These are phyloP conservation scores for Pagetopsis macropterus DNA, from an alignment of 2,797 vertebrate species.

Conservation along the genomic window DNA sequence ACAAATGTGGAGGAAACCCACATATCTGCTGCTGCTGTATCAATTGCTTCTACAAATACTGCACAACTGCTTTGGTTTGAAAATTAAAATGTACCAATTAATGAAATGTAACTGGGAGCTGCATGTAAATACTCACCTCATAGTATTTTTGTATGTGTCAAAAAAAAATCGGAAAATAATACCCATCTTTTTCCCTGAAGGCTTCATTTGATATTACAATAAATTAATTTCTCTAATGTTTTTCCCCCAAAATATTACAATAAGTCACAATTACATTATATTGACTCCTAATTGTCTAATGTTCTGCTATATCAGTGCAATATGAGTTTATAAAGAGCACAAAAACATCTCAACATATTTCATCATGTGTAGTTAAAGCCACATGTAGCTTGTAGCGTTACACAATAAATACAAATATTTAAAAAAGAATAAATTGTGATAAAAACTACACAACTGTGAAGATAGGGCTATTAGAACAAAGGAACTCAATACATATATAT, in stretches of 20 bases:
- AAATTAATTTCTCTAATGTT: background rate
- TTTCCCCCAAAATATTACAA: background rate
- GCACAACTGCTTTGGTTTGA: background rate
- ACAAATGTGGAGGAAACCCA: slow-evolving; percentile 48
- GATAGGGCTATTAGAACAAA: background rate
- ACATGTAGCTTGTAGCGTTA: background rate
- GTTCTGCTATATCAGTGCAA: background rate
- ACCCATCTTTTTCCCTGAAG: background rate
- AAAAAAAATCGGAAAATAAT: background rate
- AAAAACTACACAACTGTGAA: background rate
- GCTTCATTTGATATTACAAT: background rate
- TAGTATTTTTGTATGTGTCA: background rate
- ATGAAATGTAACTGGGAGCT: background rate
- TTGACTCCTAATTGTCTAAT: background rate
- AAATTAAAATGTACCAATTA: background rate
- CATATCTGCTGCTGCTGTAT: slow-evolving; percentile 44
- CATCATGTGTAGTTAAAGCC: background rate
- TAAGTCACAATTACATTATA: background rate
- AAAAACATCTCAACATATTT: slow-evolving; percentile 4
- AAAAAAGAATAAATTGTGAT: background rate
- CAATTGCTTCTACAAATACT: background rate
- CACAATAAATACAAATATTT: background rate
- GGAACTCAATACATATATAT: background rate
- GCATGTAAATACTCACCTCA: background rate
- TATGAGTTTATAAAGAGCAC: slow-evolving; percentile 2